These are phyloP conservation scores for Alces alces DNA, from an alignment of 2,113 vertebrate species.

Conservation along the genomic window DNA sequence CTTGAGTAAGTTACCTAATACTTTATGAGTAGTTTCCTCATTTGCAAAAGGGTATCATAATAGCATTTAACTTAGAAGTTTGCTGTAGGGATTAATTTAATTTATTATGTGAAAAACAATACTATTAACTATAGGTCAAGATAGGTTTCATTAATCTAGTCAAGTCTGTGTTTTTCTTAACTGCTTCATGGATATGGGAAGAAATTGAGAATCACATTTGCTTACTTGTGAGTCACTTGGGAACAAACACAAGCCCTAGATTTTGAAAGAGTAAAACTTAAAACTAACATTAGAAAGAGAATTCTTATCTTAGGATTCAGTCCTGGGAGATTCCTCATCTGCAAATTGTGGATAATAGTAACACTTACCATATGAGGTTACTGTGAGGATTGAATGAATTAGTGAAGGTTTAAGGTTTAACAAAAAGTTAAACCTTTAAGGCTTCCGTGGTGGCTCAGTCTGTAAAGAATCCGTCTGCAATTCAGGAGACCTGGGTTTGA, in stretches of 20 bases:
- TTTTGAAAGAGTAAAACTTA: not conserved
- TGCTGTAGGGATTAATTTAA: not conserved
- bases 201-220: not conserved
- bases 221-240: not conserved
- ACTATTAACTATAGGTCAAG: not conserved
- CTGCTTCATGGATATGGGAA: not conserved
- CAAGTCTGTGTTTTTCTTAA: not conserved
- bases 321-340: not conserved
- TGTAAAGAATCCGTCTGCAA: not conserved
- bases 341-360: not conserved
- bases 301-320: not conserved
- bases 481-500: not conserved
- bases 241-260: not conserved
- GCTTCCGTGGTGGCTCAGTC: not conserved
- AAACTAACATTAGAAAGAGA: not conserved
- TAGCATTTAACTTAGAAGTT: not conserved
- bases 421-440: not conserved
- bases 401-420: not conserved
- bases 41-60: not conserved
- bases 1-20: not conserved
- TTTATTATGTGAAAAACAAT: not conserved
- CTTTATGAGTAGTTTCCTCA: not conserved
- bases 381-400: not conserved
- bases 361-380: not conserved
- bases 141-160: not conserved